A percentile compares a stretch with the other conserved stretches of the same genome.
Evolutionary conservation across 2,888 invertebrate species (phyloP).

Genomic region (Watsonalla cultraria): DNA sequence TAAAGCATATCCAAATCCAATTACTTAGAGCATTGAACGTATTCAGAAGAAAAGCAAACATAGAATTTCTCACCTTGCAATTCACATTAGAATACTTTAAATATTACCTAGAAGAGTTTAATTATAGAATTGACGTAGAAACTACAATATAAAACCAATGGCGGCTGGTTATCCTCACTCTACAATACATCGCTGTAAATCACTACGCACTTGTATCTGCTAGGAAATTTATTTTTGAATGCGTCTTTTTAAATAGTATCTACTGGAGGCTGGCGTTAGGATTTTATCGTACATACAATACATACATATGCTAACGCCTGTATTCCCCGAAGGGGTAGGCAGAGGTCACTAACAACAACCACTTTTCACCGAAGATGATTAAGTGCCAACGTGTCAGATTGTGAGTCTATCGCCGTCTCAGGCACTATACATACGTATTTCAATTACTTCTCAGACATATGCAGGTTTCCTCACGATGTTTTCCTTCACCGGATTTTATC

Average conservation of each 20-base stretch:
- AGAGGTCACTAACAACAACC: too few species aligned
- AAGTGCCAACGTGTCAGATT: too few species aligned
- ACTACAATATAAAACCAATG: slow-evolving; percentile 26
- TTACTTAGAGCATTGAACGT: too few species aligned
- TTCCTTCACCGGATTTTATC: too few species aligned
- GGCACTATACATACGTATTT: too few species aligned
- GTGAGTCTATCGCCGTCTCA: too few species aligned
- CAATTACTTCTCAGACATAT: too few species aligned
- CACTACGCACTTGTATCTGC: slow-evolving; percentile 39
- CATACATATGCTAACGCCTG: too few species aligned
- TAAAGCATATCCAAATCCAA: too few species aligned
- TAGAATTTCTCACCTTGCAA: background rate
- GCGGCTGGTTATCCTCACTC: slow-evolving; percentile 65
- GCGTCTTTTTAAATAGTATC: slow-evolving; percentile 26
- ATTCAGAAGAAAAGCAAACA: background rate
- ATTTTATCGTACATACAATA: background rate
- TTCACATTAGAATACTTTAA: background rate
- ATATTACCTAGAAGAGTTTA: background rate
- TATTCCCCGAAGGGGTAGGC: too few species aligned
- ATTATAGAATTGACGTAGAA: slow-evolving; percentile 3
- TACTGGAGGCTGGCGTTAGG: background rate
- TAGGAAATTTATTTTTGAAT: slow-evolving; percentile 51
- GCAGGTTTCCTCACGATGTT: too few species aligned
- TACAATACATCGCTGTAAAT: slow-evolving; percentile 58
- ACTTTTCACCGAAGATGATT: too few species aligned